Percentiles rank a stretch among this genome's conserved stretches.
phyloP scores from a whole-genome alignment of 1,140 invertebrate species.

The Pachyrhynchus sulphureomaculatus region DNA sequence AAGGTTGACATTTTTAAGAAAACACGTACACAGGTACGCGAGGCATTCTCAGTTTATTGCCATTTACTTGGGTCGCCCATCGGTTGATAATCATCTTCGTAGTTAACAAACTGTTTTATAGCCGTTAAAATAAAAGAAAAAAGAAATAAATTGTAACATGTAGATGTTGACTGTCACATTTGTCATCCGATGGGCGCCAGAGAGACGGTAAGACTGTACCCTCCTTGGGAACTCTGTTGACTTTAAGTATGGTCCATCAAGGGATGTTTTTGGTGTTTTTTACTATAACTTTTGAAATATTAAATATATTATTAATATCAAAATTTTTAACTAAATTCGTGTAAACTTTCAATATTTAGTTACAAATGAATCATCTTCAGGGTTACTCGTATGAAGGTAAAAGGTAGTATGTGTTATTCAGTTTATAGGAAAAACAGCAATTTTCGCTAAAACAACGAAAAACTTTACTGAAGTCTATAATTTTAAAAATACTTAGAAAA shows the following conservation, averaged over 20 bases:
- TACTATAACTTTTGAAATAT: too few species aligned
- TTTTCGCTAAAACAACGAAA: too few species aligned
- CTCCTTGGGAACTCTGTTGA: background rate
- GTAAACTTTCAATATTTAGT: too few species aligned
- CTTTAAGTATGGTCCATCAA: background rate
- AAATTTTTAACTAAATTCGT: too few species aligned
- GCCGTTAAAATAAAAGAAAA: conserved; percentile 37
- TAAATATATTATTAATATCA: too few species aligned
- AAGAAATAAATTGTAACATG: conserved; percentile 35
- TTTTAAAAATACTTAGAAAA: too few species aligned
- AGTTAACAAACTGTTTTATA: conserved; percentile 39
- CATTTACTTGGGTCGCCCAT: conserved; percentile 18
- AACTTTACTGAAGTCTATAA: too few species aligned
- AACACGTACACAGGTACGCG: conserved; percentile 23
- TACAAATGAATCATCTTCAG: too few species aligned
- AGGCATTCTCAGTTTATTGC: conserved; percentile 12
- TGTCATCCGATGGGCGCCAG: conserved; percentile 35
- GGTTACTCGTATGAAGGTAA: too few species aligned
- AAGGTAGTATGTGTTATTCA: too few species aligned
- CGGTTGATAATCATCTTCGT: conserved; percentile 34
- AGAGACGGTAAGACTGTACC: background rate
- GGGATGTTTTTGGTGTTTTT: too few species aligned
- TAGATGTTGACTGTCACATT: conserved; percentile 35
- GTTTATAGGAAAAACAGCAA: too few species aligned
- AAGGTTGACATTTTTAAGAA: conserved; percentile 33